Evolutionary conservation across 2,797 vertebrate species (phyloP), one percentile per base, ranked within the genome.

Genomic region (Melanogrammus aeglefinus): DNA sequence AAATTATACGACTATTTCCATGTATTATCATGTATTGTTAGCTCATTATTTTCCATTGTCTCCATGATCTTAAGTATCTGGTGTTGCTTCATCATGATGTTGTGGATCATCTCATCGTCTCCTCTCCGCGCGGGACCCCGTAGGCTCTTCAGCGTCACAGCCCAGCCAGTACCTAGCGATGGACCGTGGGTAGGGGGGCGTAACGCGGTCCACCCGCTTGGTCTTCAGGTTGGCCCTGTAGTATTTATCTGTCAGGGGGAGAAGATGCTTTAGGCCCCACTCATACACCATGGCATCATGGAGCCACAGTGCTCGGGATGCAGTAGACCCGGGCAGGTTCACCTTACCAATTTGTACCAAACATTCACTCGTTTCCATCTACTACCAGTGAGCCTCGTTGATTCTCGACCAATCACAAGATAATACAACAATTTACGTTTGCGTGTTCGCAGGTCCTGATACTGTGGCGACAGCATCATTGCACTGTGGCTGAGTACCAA

Each of bases 161-260:
- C 95, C 94, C 88, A 99, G 89, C 98, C 98, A 99, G 92, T 96
- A 99, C 86, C 95, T 94, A 14, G 95, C 94, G 2, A 97, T 97
- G 88, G 96, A 93, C 85, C 97, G 94, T 47, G 98, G 98, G 84
- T 98, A 99, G 6, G 93, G 94, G 66, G 98, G 97, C 24, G 1
- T 85, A 74, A 83, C 93, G 0, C 27, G 75, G 84, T 95, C 96
- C 88, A 99, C 95, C 0, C 76, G 90, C 87, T 93, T 96, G 0
- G 91, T 96, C 83, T 90, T 91, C 79, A 98, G 94, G 89, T 97
- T 94, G 82, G 95, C 94, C 10, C 96, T 95, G 91, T 97, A 98
- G 90, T 99, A 99, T 81, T 97, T 94, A 92, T 97, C 98, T 99
- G 93, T 31, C 76, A 86, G 74, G 76, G 77, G 80, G 69, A 83